phyloP scores from a whole-genome alignment of 1,140 invertebrate species.

The Papilio dardanus region DNA sequence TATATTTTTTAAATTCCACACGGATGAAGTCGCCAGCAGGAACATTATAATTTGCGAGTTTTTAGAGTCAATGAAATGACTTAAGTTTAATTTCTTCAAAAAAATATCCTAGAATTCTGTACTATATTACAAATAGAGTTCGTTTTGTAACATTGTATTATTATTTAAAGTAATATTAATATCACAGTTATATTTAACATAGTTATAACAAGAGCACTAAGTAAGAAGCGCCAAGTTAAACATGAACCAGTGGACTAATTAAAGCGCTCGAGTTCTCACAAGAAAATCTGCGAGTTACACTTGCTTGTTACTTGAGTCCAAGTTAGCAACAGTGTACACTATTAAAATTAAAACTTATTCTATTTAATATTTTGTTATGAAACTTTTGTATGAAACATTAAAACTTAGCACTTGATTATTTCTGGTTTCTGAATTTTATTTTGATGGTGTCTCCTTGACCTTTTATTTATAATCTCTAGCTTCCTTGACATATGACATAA shows the following conservation, averaged over 20 bases:
- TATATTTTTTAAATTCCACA: no score
- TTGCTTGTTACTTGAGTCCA: background rate
- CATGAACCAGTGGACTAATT: conserved; percentile 15
- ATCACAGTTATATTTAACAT: background rate
- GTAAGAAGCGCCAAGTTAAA: background rate
- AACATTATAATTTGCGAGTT: no score
- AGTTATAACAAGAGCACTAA: background rate
- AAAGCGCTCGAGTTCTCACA: conserved; percentile 19
- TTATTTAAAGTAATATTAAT: background rate
- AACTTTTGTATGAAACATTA: no score
- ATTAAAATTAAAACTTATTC: background rate
- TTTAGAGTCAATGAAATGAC: no score
- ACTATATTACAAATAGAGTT: background rate
- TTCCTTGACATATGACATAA: no score
- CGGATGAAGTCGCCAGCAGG: no score
- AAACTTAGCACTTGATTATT: no score
- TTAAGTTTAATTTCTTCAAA: no score
- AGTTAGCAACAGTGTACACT: background rate
- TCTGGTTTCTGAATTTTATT: no score
- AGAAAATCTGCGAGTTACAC: conserved; percentile 20
- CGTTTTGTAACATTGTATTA: background rate
- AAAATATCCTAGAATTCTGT: background rate
- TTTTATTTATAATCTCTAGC: no score
- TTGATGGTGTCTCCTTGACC: no score
- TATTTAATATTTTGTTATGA: background rate